Base-by-base conservation (phyloP, 2,113 vertebrate species). In the Rhynchomys soricoides region DNA sequence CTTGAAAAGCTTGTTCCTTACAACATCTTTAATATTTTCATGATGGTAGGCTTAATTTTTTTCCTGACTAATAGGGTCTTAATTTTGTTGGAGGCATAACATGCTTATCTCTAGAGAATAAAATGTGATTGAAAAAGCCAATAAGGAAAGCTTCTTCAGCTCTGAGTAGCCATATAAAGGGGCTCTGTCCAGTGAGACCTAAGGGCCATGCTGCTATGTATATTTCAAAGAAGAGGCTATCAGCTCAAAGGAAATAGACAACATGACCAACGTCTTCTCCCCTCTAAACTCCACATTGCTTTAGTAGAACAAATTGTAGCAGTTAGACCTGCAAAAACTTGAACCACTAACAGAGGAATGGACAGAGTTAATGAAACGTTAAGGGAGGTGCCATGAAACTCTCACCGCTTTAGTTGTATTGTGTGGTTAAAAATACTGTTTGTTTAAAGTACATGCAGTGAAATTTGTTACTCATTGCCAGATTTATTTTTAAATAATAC, bases 381-480 rank as follows among this genome's bases (percentile, higher is more conserved):
- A 37, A 22, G 4, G 0, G 1, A 40, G 2, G 48, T 10, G 34
- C 62, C 81, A 55, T 19, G 48, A 16, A 77, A 26, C 17, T 79
- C 59, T 94, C 43, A 82, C 3, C 13, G 15, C 68, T 21, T 59
- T 70, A 40, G 50, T 71, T 87, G 57, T 40, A 82, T 45, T 94
- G 26, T 50, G 6, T 13, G 31, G 37, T 43, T 8, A 89, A 95
- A 95, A 95, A 45, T 55, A 48, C 10, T 37, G 5, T 45, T 81
- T 93, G 52, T 62, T 91, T 93, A 89, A 89, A 89, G 3, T 89
- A 75, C 31, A 77, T 15, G 43, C 57, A 29, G 77, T 82, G 75
- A 86, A 89, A 64, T 48, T 87, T 94, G 15, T 91, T 79, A 66
- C 31, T 94, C 95, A 68, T 0, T 70, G 64, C 7, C n/a, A 85